phyloP scores from a whole-genome alignment of 2,113 vertebrate genomes.

The Myiopsitta monachus region DNA sequence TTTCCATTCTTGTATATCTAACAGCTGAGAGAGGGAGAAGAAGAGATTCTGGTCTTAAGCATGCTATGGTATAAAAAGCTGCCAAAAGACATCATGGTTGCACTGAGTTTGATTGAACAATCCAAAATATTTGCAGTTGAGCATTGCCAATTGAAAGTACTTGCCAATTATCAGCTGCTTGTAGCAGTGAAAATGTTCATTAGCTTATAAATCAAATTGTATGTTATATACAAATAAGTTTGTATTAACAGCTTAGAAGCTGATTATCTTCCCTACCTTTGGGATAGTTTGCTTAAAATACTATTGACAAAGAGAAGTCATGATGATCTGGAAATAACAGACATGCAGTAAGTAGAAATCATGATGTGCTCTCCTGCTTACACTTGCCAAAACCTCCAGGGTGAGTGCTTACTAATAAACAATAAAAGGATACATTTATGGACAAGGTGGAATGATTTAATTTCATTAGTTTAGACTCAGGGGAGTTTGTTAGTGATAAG shows the following conservation, averaged over 20 bases:
- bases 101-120: slow-evolving; percentile 55
- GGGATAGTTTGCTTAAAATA: neutral
- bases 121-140: slow-evolving; percentile 66
- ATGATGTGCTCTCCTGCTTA: neutral
- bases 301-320: neutral
- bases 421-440: neutral
- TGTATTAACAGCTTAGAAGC: neutral
- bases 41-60: slow-evolving; percentile 8
- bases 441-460: slow-evolving; percentile 23
- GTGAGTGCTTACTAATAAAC: neutral
- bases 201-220: slow-evolving; percentile 31
- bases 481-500: neutral
- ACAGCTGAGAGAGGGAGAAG: neutral
- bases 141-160: slow-evolving; percentile 61
- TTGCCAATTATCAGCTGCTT: slow-evolving; percentile 62
- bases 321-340: neutral
- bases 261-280: neutral
- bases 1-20: neutral
- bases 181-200: slow-evolving; percentile 30
- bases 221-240: neutral
- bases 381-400: neutral
- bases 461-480: neutral
- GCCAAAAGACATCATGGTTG: slow-evolving; percentile 65
- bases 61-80: slow-evolving; percentile 33
- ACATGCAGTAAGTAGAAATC: neutral